Evolutionary conservation across 2,797 vertebrate species (phyloP), one percentile per base, ranked within the genome.

Genomic region (Euthynnus affinis): DNA sequence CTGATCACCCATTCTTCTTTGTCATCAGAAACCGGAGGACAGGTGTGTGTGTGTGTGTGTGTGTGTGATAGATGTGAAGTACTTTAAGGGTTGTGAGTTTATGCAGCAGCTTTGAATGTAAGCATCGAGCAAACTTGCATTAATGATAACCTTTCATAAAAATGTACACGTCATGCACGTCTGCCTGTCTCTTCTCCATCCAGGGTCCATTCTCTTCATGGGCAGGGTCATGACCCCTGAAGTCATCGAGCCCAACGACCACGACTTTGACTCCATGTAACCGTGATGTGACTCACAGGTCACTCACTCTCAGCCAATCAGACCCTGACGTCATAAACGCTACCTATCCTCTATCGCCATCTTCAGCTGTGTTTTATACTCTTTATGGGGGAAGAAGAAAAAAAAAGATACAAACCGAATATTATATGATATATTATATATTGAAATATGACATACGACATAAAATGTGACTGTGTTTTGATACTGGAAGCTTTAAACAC

Each of bases 1-100:
- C 97, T 1, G 98, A 99, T 88, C 98, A 99, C 86, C 98, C 98
- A 0, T 99, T 99, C 93, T 96, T 99, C 92, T 99, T 99, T 70
- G 82, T 99, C 92, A 95, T 99, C 91, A 96, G 97, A 91, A 98
- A 96, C 83, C 96, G 96, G 85, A 97, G 90, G 93, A 97, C 96
- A 96, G 97, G 98, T 99, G 56, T 90, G 94, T 81, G 66, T 61
- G 12, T 73, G 51, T 51, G 32, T 37, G 13, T 59, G 98, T 99
- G 56, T 90, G 94, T 82, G 8, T 55, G 2, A 42, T 66, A 17
- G 6, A 1, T 18, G 6, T 42, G 40, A 66, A 51, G 48, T 40
- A 20, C 34, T 17, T 56, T 27, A 56, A 25, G 17, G 6, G 12
- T 34, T 58, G 15, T 52, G n/a, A 27, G 29, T 42, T 12, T 46